A percentile compares a stretch with the other conserved stretches of the same genome.
phyloP scores from a whole-genome alignment of 1,140 invertebrate genomes.

The Drosophila sulfurigaster region DNA sequence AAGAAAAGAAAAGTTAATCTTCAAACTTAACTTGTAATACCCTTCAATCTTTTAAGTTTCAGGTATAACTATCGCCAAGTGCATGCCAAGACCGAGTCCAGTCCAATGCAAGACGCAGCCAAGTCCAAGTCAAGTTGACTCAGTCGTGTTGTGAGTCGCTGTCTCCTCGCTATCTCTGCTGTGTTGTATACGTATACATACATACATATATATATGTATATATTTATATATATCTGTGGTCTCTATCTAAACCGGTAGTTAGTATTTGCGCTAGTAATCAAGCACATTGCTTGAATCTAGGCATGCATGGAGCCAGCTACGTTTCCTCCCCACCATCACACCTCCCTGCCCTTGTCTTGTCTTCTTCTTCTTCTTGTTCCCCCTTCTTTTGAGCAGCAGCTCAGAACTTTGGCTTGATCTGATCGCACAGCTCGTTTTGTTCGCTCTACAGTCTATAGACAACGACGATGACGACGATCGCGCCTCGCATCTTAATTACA shows the following conservation, averaged over 20 bases:
- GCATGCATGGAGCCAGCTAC: conserved; percentile 69
- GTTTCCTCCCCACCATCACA: conserved; percentile 9
- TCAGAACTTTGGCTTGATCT: conserved; percentile 67
- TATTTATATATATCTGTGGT: conserved; percentile 54
- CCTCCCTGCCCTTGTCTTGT: neutral
- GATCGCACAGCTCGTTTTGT: conserved; percentile 40
- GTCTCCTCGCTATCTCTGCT: conserved; percentile 9
- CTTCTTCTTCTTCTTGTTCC: conserved; percentile 1
- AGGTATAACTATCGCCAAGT: neutral
- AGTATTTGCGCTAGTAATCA: conserved; percentile 82
- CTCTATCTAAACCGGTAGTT: conserved; percentile 80
- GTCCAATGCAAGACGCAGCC: conserved; percentile 4
- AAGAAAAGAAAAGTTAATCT: too few relatives aligned
- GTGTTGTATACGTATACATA: neutral
- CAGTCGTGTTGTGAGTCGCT: conserved; percentile 1
- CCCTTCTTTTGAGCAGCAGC: conserved; percentile 19
- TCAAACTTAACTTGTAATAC: too few relatives aligned
- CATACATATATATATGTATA: conserved; percentile 45
- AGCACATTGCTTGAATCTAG: conserved; percentile 77
- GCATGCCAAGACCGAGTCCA: conserved; percentile 12
- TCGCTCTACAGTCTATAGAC: conserved; percentile 13
- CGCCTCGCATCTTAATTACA: conserved; percentile 83
- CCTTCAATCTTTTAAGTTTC: too few relatives aligned
- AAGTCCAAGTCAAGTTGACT: neutral
- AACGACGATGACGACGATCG: conserved; percentile 55